Base-by-base conservation (phyloP, 2,888 invertebrate species). In the Drosophila affinis region DNA sequence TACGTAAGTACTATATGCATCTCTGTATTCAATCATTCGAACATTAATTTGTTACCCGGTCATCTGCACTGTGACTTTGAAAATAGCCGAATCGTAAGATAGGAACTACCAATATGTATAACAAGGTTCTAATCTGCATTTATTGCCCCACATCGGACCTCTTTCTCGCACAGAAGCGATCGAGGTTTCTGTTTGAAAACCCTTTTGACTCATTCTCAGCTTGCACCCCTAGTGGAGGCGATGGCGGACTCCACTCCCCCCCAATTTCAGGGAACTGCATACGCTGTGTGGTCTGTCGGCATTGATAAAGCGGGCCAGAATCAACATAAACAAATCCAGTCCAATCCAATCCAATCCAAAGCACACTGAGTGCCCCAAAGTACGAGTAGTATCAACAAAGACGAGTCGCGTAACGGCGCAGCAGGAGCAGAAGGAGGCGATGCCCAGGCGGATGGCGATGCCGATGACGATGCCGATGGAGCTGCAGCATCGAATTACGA, bases 271-370 rank as follows among this genome's bases (percentile, higher is more conserved):
- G 53, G 77, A 82, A 82, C 12, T 34, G 14, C 39, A 54, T 71
- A 70, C 32, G 44, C 34, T 83, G 83, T 83, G 83, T 83, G 83
- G 83, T 83, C 83, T 76, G 79, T 62, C 84, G 87, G 81, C 79
- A 61, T 71, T 71, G 72, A 74, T 83, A 79, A 86, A 79, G 72
- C 46, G 27, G 46, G 77, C 79, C 79, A 81, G 69, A 81, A 75
- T 76, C 75, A 84, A 60, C 65, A 62, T 73, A 79, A 73, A 69
- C 67, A 57, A 87, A 80, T 59, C 65, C 56, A 83, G 84, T 86
- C 76, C 86, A 81, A 67, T 55, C 14, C 39, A 39, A 54, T 44
- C 17, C 47, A n/a, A n/a, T n/a, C n/a, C n/a, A n/a, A n/a, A n/a
- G n/a, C 24, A 27, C 29, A 46, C 21, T 5, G 18, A 7, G 32